These are phyloP conservation scores for Tromatobia lineatoria DNA, from an alignment of 2,888 invertebrate genomes.

Conservation along the genomic window DNA sequence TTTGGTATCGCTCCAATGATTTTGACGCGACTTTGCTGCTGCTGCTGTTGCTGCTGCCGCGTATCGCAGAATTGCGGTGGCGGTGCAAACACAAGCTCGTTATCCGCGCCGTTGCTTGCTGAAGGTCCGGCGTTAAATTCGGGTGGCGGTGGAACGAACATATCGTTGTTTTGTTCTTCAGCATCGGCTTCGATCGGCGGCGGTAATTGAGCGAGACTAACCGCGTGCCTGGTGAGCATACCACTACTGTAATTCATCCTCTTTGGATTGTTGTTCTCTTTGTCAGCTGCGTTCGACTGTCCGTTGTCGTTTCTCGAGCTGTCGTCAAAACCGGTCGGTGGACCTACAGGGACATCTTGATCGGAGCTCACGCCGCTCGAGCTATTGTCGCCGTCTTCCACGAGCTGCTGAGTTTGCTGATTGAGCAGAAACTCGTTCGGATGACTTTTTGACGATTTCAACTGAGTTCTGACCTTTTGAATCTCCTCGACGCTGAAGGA, in stretches of 20 bases:
- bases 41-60: constrained; percentile 79
- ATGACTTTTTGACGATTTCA: constrained; percentile 95
- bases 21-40: constrained; percentile 88
- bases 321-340: constrained; percentile 86
- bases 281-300: constrained; percentile 80
- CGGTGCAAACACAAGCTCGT: constrained; percentile 91
- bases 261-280: constrained; percentile 80
- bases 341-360: constrained; percentile 90
- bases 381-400: constrained; percentile 94
- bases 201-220: constrained; percentile 92
- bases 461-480: constrained; percentile 93
- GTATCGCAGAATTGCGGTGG: constrained; percentile 96
- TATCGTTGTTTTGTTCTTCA: constrained; percentile 88
- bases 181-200: constrained; percentile 92
- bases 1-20: constrained; percentile 95
- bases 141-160: constrained; percentile 88
- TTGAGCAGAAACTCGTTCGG: constrained; percentile 92
- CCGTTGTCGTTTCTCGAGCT: constrained; percentile 82
- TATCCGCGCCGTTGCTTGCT: constrained; percentile 84
- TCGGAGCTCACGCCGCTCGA: constrained; percentile 96
- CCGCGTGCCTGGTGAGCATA: constrained; percentile 89
- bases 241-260: constrained; percentile 83
- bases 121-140: constrained; percentile 87
- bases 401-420: constrained; percentile 84
- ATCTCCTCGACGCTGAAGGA: constrained; percentile 96